phyloP scores from a whole-genome alignment of 1,140 invertebrate species.

The Heliconius hermathena region DNA sequence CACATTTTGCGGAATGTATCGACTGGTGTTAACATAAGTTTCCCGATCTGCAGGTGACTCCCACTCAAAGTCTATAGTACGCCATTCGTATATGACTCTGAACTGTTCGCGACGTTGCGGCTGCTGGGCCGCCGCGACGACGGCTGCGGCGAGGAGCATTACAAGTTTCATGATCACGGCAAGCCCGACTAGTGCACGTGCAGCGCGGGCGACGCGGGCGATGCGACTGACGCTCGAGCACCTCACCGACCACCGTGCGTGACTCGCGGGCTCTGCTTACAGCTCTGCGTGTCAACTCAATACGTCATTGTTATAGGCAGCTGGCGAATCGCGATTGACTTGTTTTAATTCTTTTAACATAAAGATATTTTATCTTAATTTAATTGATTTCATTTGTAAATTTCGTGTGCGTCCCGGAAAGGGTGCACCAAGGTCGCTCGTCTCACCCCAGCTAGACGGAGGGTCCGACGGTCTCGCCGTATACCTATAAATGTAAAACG shows the following conservation, averaged over 20 bases:
- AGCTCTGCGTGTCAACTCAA: slow-evolving; percentile 53
- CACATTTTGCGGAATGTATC: slow-evolving; percentile 84
- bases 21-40: slow-evolving; percentile 71
- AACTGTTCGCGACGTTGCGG: slow-evolving; percentile 72
- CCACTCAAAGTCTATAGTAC: slow-evolving; percentile 78
- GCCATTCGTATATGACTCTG: slow-evolving; percentile 81
- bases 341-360: not conserved
- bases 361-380: slow-evolving; percentile 26
- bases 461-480: slow-evolving; percentile 54
- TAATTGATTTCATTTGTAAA: not conserved
- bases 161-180: slow-evolving; percentile 57
- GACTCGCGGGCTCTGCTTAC: slow-evolving; percentile 40
- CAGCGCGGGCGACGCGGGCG: slow-evolving; percentile 56
- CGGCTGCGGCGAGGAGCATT: slow-evolving; percentile 56
- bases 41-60: slow-evolving; percentile 64
- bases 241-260: slow-evolving; percentile 44
- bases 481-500: slow-evolving; percentile 38
- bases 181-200: slow-evolving; percentile 48
- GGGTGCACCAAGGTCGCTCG: slow-evolving; percentile 67
- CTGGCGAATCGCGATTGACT: slow-evolving; percentile 38
- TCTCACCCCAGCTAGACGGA: slow-evolving; percentile 66
- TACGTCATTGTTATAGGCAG: slow-evolving; percentile 44
- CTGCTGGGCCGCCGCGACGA: slow-evolving; percentile 61
- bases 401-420: slow-evolving; percentile 34
- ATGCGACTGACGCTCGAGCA: slow-evolving; percentile 61